phyloP scores from a whole-genome alignment of 2,113 vertebrate genomes.

The Apus apus region DNA sequence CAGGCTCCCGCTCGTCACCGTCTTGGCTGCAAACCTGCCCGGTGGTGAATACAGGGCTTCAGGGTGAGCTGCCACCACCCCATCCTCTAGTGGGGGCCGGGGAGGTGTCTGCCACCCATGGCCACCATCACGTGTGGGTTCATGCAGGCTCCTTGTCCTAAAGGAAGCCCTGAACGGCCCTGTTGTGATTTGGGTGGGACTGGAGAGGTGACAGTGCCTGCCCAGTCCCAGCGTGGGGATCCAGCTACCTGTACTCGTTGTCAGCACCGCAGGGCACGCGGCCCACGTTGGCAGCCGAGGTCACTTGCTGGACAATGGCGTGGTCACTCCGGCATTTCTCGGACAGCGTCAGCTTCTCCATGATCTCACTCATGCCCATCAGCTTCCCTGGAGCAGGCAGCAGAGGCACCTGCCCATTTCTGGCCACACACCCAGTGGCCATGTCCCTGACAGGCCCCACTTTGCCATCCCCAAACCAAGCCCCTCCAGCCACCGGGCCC shows the following conservation, averaged over 20 bases:
- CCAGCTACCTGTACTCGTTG: constrained; percentile 89
- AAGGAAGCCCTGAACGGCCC: background rate
- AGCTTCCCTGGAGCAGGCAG: constrained; percentile 84
- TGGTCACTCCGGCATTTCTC: constrained; percentile 85
- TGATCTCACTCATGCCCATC: constrained; percentile 97
- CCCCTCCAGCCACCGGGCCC: background rate
- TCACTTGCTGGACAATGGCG: constrained; percentile 89
- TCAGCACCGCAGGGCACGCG: constrained; percentile 91
- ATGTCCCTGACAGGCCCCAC: fast-evolving
- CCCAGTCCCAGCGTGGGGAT: background rate
- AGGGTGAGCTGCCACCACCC: background rate
- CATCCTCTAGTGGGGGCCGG: fast-evolving
- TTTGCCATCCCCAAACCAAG: background rate
- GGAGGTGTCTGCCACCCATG: fast-evolving
- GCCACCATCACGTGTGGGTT: background rate
- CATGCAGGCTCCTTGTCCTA: background rate
- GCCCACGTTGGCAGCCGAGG: constrained; percentile 86
- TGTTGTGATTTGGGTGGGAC: fast-evolving
- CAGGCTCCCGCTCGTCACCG: constrained; percentile 88
- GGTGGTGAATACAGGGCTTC: background rate
- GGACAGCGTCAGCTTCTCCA: constrained; percentile 85
- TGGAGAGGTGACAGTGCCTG: fast-evolving
- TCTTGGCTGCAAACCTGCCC: constrained; percentile 91
- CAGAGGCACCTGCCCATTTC: background rate
- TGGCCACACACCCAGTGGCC: fast-evolving